Evolutionary conservation across 2,888 invertebrate genomes (phyloP).

Genomic region (Eristalinus aeneus): DNA sequence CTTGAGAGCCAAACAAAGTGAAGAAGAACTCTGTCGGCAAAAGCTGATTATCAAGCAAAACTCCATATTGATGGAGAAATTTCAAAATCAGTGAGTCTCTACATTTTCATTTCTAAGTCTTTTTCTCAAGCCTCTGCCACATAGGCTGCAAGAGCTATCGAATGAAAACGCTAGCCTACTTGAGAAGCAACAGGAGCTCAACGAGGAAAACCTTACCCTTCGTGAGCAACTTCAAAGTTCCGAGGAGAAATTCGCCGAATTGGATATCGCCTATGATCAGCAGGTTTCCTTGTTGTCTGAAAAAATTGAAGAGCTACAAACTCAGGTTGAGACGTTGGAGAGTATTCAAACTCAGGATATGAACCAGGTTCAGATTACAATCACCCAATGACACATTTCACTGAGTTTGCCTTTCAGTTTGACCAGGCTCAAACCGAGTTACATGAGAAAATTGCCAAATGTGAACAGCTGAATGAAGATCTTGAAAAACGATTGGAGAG

Average conservation of each 20-base stretch:
- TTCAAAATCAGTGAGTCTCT: conserved; percentile 45
- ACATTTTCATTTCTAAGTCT: neutral
- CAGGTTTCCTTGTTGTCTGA: conserved; percentile 21
- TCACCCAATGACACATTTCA: neutral
- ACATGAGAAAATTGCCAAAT: conserved; percentile 1
- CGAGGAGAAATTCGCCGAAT: conserved; percentile 48
- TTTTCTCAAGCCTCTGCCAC: neutral
- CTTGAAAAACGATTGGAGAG: neutral
- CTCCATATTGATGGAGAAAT: conserved; percentile 44
- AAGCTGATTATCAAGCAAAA: conserved; percentile 29
- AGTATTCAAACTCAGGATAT: conserved; percentile 1
- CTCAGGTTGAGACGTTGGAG: neutral
- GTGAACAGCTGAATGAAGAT: neutral
- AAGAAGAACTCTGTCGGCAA: conserved; percentile 31
- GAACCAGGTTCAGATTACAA: conserved; percentile 13
- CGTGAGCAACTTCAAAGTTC: conserved; percentile 21
- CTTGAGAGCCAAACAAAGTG: conserved; percentile 10
- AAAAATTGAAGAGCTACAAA: conserved; percentile 3
- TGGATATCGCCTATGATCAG: conserved; percentile 53
- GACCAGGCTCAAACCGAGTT: conserved; percentile 29
- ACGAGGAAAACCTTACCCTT: conserved; percentile 39
- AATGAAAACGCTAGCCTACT: conserved; percentile 38
- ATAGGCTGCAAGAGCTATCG: conserved; percentile 41
- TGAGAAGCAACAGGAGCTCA: conserved; percentile 18
- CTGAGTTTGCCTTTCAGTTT: conserved; percentile 6